Evolutionary conservation across 2,797 vertebrate genomes (phyloP).

Genomic region (Melanotaenia boesemani): DNA sequence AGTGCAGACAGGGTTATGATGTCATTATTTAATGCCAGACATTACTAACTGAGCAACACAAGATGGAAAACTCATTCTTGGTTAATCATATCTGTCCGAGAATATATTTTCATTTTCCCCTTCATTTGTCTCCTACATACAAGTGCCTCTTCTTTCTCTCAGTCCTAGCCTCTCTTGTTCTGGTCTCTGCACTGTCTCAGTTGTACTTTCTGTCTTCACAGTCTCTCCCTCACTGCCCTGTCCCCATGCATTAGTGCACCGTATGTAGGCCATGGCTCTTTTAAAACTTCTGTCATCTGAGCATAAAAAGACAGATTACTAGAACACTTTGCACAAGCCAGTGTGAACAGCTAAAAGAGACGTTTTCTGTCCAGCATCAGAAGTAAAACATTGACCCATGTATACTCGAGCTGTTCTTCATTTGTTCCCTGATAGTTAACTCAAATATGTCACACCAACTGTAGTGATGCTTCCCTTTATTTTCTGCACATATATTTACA

Average conservation of each 20-base stretch:
- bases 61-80: constrained; percentile 80
- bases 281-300: constrained; percentile 66
- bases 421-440: constrained; percentile 22
- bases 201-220: constrained; percentile 45
- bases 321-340: constrained; percentile 34
- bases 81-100: constrained; percentile 75
- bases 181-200: constrained; percentile 44
- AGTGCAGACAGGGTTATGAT: constrained; percentile 76
- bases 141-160: constrained; percentile 48
- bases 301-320: constrained; percentile 54
- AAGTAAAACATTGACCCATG: constrained; percentile 35
- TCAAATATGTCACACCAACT: background rate
- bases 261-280: constrained; percentile 73
- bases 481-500: constrained; percentile 16
- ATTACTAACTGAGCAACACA: constrained; percentile 77
- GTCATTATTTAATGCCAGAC: constrained; percentile 80
- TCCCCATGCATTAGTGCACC: constrained; percentile 51
- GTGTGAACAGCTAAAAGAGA: constrained; percentile 25
- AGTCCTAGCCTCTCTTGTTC: constrained; percentile 48
- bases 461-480: background rate
- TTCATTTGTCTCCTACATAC: constrained; percentile 57
- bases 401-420: constrained; percentile 21
- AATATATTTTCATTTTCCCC: constrained; percentile 77
- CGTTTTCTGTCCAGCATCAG: constrained; percentile 20
- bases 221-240: constrained; percentile 37